A percentile compares a stretch with the other conserved stretches of the same genome.
Conservation (phyloP, 2,888 invertebrate genomes). For the Microplitis deprimator region DNA sequence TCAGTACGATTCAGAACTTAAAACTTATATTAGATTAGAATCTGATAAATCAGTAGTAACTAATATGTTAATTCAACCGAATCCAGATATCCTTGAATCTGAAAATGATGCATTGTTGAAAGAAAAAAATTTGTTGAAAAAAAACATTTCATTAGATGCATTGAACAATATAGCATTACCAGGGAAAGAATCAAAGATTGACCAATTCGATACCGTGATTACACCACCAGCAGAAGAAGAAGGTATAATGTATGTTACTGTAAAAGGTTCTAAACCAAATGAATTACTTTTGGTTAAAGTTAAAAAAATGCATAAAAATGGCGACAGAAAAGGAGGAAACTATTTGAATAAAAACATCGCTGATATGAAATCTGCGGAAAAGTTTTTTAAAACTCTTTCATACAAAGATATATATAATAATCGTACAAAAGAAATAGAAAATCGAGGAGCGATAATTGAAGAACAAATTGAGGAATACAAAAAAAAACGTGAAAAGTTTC, state of each 20-base stretch:
- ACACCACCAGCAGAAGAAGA: slow-evolving; percentile 60
- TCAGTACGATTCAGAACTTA: slow-evolving; percentile 44
- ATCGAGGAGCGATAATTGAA: slow-evolving; percentile 65
- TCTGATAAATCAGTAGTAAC: background rate
- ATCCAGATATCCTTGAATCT: background rate
- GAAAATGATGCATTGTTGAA: background rate
- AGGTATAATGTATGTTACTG: slow-evolving; percentile 69
- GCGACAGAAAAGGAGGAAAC: slow-evolving; percentile 46
- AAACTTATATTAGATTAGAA: slow-evolving; percentile 49
- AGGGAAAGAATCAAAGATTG: slow-evolving; percentile 53
- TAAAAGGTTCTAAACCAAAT: slow-evolving; percentile 68
- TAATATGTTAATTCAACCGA: background rate
- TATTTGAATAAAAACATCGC: slow-evolving; percentile 55
- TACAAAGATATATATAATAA: slow-evolving; percentile 51
- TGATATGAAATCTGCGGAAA: slow-evolving; percentile 56
- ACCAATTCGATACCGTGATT: slow-evolving; percentile 62
- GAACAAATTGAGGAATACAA: slow-evolving; percentile 69
- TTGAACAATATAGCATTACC: background rate
- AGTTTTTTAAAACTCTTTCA: slow-evolving; percentile 45
- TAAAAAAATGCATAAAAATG: slow-evolving; percentile 55
- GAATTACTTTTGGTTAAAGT: slow-evolving; percentile 68
- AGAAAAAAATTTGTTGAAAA: background rate
- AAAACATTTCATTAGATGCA: background rate
- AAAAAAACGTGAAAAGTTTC: slow-evolving; percentile 64
- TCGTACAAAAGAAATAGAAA: slow-evolving; percentile 56